phyloP scores from a whole-genome alignment of 2,888 invertebrate genomes.

The Mythimna vitellina region DNA sequence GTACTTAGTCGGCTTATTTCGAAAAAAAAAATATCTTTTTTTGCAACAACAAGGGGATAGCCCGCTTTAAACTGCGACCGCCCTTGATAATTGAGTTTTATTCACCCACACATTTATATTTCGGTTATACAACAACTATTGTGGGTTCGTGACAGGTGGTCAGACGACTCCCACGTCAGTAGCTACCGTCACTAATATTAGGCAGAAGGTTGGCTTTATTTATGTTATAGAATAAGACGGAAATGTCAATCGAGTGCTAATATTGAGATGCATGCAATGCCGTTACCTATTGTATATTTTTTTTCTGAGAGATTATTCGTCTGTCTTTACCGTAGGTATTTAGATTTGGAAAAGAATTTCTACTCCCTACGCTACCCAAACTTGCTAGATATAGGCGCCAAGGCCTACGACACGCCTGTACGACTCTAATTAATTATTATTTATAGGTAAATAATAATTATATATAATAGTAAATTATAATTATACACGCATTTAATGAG shows the following conservation, averaged over 20 bases:
- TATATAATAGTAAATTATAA: too few species aligned
- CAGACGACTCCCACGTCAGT: slow-evolving; percentile 50
- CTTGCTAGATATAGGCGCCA: too few species aligned
- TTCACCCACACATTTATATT: slow-evolving; percentile 48
- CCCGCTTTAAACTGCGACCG: slow-evolving; percentile 76
- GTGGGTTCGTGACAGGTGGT: slow-evolving; percentile 73
- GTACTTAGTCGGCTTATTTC: slow-evolving; percentile 46
- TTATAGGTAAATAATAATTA: neutral
- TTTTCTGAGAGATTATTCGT: neutral
- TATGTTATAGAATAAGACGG: slow-evolving; percentile 19
- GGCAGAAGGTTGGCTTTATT: slow-evolving; percentile 20
- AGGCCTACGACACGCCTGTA: too few species aligned
- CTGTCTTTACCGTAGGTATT: neutral
- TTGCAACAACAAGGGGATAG: slow-evolving; percentile 66
- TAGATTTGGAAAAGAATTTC: neutral
- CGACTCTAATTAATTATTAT: too few species aligned
- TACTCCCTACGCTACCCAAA: too few species aligned
- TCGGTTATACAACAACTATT: slow-evolving; percentile 36
- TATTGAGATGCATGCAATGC: neutral
- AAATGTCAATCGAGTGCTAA: slow-evolving; percentile 24
- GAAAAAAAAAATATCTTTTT: slow-evolving; percentile 67
- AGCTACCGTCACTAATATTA: slow-evolving; percentile 5
- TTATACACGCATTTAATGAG: slow-evolving; percentile 13
- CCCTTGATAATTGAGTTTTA: slow-evolving; percentile 78
- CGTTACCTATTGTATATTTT: neutral